phyloP scores from a whole-genome alignment of 2,797 vertebrate genomes.

The Lithobates sylvaticus region DNA sequence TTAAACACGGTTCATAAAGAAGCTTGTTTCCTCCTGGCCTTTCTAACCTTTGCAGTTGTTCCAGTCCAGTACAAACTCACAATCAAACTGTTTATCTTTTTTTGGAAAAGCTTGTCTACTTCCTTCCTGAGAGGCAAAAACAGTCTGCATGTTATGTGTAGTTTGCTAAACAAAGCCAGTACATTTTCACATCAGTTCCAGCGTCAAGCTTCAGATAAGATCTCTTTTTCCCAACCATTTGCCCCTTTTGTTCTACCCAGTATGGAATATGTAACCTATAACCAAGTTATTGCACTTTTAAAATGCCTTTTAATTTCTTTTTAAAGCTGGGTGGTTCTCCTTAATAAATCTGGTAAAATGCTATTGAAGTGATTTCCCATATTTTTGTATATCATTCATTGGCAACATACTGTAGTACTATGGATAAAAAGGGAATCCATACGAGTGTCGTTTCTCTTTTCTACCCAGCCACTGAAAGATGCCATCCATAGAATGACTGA shows the following conservation, averaged over 20 bases:
- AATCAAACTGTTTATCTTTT: constrained; percentile 58
- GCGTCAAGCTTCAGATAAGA: constrained; percentile 26
- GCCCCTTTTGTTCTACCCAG: neutral
- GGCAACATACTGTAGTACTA: no score
- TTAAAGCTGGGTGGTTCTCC: neutral
- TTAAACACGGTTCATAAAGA: neutral
- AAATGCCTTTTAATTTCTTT: neutral
- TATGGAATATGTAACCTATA: neutral
- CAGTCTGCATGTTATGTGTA: constrained; percentile 34
- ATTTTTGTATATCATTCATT: neutral
- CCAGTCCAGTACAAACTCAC: constrained; percentile 33
- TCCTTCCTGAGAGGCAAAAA: constrained; percentile 51
- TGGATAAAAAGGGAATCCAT: no score
- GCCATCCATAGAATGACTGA: no score
- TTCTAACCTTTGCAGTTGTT: constrained; percentile 37
- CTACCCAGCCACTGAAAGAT: no score
- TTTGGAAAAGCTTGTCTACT: constrained; percentile 55
- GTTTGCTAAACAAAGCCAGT: constrained; percentile 21
- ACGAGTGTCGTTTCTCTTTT: no score
- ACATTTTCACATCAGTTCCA: neutral
- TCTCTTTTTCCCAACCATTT: constrained; percentile 5
- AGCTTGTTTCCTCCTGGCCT: constrained; percentile 27
- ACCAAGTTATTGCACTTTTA: neutral
- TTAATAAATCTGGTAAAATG: neutral
- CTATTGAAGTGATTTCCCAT: neutral